Evolutionary conservation across 2,113 vertebrate species (phyloP).

Genomic region (human (Homo sapiens)): DNA sequence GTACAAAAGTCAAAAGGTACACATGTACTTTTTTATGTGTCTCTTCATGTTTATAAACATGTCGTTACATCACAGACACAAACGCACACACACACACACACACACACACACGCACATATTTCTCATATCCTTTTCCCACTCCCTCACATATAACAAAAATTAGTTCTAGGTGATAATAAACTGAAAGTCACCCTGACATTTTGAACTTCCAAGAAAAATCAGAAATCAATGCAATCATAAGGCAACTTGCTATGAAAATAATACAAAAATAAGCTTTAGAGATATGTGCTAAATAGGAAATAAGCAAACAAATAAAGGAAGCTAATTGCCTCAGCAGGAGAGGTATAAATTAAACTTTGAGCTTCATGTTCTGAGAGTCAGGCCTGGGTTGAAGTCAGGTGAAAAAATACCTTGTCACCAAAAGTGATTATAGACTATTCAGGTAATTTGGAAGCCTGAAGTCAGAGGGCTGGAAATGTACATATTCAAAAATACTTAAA

Average conservation of each 20-base stretch:
- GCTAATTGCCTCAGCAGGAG: not conserved
- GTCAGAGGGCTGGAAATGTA: constrained; percentile 59
- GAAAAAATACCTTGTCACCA: constrained; percentile 34
- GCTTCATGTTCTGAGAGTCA: not conserved
- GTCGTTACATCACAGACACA: not conserved
- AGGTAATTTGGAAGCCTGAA: constrained; percentile 39
- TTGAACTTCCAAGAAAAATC: not conserved
- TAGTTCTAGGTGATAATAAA: not conserved
- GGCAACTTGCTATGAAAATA: not conserved
- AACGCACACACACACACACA: too few relatives aligned
- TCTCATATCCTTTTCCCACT: not conserved
- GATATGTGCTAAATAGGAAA: not conserved
- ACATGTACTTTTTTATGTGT: not conserved
- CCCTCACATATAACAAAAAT: not conserved
- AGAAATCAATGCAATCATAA: not conserved
- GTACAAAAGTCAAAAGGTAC: not conserved
- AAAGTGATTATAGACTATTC: not conserved
- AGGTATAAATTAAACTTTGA: not conserved
- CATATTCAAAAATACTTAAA: constrained; percentile 75
- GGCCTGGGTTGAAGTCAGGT: not conserved
- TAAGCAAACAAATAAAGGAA: constrained; percentile 1
- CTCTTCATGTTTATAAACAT: not conserved
- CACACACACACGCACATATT: not conserved
- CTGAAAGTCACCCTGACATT: not conserved
- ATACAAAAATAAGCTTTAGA: not conserved